Conservation (phyloP, 2,113 vertebrate genomes). For the Nothocercus nigrocapillus region DNA sequence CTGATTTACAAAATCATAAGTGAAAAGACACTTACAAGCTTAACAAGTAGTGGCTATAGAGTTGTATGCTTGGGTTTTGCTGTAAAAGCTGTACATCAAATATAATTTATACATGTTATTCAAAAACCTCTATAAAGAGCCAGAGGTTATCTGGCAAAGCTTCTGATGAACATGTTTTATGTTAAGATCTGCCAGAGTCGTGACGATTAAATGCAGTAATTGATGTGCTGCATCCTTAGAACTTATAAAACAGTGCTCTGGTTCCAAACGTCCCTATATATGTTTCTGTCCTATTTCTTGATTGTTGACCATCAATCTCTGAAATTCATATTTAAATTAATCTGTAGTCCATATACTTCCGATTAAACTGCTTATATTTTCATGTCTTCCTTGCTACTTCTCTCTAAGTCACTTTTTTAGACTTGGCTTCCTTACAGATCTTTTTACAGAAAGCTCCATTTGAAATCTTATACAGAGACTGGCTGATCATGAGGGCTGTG, state of each 20-base stretch:
- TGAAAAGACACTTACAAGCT: neutral
- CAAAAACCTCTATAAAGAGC: slow-evolving; percentile 13
- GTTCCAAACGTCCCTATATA: neutral
- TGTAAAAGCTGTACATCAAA: neutral
- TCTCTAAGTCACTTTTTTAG: neutral
- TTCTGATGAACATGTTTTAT: slow-evolving; percentile 35
- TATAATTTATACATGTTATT: neutral
- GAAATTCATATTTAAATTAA: neutral
- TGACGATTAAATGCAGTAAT: neutral
- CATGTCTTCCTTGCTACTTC: neutral
- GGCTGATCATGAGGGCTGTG: neutral
- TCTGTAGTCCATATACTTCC: neutral
- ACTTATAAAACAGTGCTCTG: neutral
- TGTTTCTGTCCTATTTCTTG: neutral
- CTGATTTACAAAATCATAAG: neutral
- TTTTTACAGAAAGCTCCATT: neutral
- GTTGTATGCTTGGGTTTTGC: neutral
- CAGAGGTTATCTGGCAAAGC: slow-evolving; percentile 49
- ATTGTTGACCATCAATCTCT: neutral
- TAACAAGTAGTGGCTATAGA: neutral
- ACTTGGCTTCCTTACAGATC: neutral
- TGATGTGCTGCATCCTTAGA: neutral
- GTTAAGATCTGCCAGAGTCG: neutral
- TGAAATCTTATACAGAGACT: neutral
- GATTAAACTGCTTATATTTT: neutral